Conservation (phyloP, 2,888 invertebrate species). For the Meliscaeva auricollis region DNA sequence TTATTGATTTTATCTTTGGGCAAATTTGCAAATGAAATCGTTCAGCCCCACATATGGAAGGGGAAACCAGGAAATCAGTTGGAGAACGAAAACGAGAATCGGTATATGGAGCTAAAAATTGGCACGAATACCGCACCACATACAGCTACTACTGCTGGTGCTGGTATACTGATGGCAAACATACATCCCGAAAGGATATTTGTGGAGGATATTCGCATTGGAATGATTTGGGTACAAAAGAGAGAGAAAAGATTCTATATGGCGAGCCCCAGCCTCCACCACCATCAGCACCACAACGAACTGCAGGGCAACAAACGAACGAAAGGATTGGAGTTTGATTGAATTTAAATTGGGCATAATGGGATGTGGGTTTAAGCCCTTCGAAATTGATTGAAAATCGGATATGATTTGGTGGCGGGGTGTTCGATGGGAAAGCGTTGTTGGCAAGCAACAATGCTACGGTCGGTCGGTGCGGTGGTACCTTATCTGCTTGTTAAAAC, state of each 20-base stretch:
- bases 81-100: constrained; percentile 6
- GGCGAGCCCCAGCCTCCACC: too few species aligned
- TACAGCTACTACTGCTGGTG: too few species aligned
- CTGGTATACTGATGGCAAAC: background rate
- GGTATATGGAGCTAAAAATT: constrained; percentile 60
- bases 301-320: constrained; percentile 65
- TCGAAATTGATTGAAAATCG: constrained; percentile 76
- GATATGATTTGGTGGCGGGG: constrained; percentile 71
- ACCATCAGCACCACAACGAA: background rate
- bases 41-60: constrained; percentile 20
- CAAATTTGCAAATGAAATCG: constrained; percentile 73
- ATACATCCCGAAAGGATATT: constrained; percentile 59
- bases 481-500: constrained; percentile 23
- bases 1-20: constrained; percentile 73
- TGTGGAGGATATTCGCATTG: constrained; percentile 29
- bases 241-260: background rate
- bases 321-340: constrained; percentile 75
- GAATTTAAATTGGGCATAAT: constrained; percentile 76
- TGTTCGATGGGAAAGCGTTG: background rate
- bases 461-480: too few species aligned
- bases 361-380: constrained; percentile 75
- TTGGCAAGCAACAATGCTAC: background rate
- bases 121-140: constrained; percentile 63
- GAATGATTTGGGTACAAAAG: background rate
- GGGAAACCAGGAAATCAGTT: constrained; percentile 27